A percentile compares a stretch with the other conserved stretches of the same genome.
These are phyloP conservation scores for Venustaconcha ellipsiformis DNA, from an alignment of 1,140 invertebrate genomes.

Conservation along the genomic window DNA sequence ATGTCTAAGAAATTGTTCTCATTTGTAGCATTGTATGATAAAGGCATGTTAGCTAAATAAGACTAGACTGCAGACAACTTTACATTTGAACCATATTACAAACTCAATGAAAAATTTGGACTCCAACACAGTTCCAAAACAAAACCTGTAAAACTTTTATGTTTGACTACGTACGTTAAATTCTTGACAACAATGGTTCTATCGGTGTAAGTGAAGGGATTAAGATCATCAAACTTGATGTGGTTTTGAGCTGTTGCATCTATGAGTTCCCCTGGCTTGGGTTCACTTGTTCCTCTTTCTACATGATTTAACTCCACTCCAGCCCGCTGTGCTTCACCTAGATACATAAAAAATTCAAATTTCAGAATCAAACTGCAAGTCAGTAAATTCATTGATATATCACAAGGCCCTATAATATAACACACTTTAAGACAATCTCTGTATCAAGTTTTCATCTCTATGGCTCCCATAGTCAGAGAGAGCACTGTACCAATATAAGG, in stretches of 20 bases:
- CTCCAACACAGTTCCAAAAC: neutral
- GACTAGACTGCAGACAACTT: too few species aligned
- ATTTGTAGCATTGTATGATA: too few species aligned
- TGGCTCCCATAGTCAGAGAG: too few species aligned
- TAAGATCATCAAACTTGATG: slow-evolving; percentile 64
- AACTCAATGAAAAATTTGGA: neutral
- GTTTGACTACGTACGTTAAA: slow-evolving; percentile 50
- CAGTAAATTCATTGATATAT: too few species aligned
- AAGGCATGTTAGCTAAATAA: too few species aligned
- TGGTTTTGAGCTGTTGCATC: slow-evolving; percentile 61
- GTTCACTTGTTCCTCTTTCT: slow-evolving; percentile 51
- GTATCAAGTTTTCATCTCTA: too few species aligned
- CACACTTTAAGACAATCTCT: too few species aligned
- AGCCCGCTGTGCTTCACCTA: slow-evolving; percentile 61
- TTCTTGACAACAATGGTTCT: slow-evolving; percentile 55
- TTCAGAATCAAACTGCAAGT: neutral
- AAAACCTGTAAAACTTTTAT: neutral
- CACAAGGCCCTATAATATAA: too few species aligned
- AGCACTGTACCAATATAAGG: too few species aligned
- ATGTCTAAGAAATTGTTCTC: too few species aligned
- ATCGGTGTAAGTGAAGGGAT: slow-evolving; percentile 67
- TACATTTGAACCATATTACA: neutral
- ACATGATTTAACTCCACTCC: slow-evolving; percentile 54
- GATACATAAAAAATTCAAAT: neutral
- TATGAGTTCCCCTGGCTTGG: slow-evolving; percentile 51